Percentiles rank a stretch among this genome's conserved stretches.
Conservation (phyloP, 2,797 vertebrate genomes). For the Anableps anableps region DNA sequence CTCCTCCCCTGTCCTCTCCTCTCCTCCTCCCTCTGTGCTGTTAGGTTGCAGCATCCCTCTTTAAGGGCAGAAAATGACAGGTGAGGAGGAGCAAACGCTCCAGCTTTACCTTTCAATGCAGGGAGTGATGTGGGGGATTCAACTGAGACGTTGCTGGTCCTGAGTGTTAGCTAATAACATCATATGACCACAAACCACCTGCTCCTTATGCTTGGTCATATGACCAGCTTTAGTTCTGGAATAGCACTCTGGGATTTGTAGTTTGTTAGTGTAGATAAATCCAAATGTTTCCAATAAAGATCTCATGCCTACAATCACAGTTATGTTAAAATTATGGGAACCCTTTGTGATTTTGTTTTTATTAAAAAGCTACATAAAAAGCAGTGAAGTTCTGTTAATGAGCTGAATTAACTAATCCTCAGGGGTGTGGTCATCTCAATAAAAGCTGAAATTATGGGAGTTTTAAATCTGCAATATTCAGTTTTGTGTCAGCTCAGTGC, state of each 20-base stretch:
- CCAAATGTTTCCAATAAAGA: not conserved
- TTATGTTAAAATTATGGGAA: not conserved
- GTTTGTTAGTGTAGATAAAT: constrained; percentile 69
- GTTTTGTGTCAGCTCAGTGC: not conserved
- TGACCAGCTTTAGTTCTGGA: constrained; percentile 60
- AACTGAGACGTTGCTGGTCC: constrained; percentile 70
- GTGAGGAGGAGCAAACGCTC: constrained; percentile 58
- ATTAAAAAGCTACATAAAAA: not conserved
- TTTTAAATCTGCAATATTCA: not conserved
- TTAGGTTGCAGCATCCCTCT: constrained; percentile 33
- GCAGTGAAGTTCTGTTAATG: not conserved
- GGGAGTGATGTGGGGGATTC: constrained; percentile 71
- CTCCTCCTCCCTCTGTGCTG: constrained; percentile 27
- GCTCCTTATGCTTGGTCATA: constrained; percentile 70
- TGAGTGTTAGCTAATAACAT: constrained; percentile 75
- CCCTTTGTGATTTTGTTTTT: not conserved
- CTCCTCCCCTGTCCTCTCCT: constrained; percentile 20
- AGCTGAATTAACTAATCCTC: not conserved
- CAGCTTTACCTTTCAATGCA: constrained; percentile 76
- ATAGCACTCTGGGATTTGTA: constrained; percentile 78
- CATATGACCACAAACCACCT: constrained; percentile 80
- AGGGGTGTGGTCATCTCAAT: not conserved
- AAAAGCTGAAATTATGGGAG: too few relatives aligned
- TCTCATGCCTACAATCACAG: not conserved
- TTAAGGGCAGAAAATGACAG: constrained; percentile 37